phyloP scores from a whole-genome alignment of 2,888 invertebrate genomes.

The Notodonta dromedarius region DNA sequence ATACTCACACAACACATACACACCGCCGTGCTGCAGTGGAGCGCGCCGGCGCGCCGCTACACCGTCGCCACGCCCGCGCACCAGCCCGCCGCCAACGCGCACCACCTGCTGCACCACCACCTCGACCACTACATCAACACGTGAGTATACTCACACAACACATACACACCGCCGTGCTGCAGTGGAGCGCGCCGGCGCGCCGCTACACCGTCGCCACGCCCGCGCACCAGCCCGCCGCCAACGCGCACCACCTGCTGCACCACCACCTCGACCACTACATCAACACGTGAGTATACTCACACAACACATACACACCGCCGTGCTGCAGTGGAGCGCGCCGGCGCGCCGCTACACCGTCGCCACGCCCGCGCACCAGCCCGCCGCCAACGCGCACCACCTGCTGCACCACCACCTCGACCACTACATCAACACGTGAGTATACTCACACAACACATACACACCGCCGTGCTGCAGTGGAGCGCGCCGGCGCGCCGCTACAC shows the following conservation, averaged over 20 bases:
- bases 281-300: no score
- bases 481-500: conserved; percentile 90
- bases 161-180: conserved; percentile 91
- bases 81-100: conserved; percentile 93
- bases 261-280: conserved; percentile 95
- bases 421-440: conserved; percentile 93
- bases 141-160: no score
- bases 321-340: conserved; percentile 91
- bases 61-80: conserved; percentile 91
- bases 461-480: conserved; percentile 93
- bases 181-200: conserved; percentile 90
- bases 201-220: conserved; percentile 92
- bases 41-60: conserved; percentile 89
- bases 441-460: no score
- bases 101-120: conserved; percentile 94
- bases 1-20: no score
- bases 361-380: conserved; percentile 90
- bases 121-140: conserved; percentile 95
- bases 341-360: conserved; percentile 91
- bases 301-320: no score
- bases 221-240: conserved; percentile 91
- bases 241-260: conserved; percentile 95
- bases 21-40: conserved; percentile 93
- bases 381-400: conserved; percentile 95
- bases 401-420: conserved; percentile 95